Evolutionary conservation across 1,140 invertebrate genomes (phyloP).

Genomic region (Micrasema minimum): DNA sequence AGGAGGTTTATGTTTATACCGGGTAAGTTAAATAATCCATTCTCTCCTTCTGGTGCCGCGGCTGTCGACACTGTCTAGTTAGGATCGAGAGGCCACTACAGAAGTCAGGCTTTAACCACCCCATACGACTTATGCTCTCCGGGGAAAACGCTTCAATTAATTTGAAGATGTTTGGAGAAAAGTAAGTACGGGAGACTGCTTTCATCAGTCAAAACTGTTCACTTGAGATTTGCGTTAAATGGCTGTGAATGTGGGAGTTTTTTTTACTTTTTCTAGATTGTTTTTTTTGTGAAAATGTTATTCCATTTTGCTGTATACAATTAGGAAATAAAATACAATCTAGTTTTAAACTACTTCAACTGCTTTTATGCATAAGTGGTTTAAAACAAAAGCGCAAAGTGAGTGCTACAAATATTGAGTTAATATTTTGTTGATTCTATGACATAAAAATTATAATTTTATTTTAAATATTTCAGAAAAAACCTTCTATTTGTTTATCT

Average conservation of each 20-base stretch:
- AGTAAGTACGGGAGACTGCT: constrained; percentile 14
- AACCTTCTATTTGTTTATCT: no score
- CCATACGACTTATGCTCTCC: neutral
- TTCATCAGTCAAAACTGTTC: constrained; percentile 32
- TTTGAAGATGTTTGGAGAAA: constrained; percentile 29
- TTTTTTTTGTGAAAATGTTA: no score
- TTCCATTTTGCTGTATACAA: no score
- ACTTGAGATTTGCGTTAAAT: constrained; percentile 23
- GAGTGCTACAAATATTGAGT: no score
- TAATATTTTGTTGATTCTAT: no score
- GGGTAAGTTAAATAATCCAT: constrained; percentile 33
- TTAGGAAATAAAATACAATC: no score
- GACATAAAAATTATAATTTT: no score
- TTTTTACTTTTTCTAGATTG: constrained; percentile 1
- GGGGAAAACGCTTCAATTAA: constrained; percentile 43
- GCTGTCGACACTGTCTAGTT: neutral
- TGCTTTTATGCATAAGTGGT: no score
- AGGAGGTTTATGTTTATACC: no score
- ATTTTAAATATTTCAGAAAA: no score
- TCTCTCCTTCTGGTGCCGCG: constrained; percentile 12
- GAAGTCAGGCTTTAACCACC: constrained; percentile 16
- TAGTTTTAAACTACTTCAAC: no score
- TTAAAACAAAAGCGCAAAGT: no score
- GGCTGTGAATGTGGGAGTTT: neutral
- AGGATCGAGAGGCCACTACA: constrained; percentile 13